Conservation (phyloP, 2,797 vertebrate genomes). For the Tenualosa ilisha region DNA sequence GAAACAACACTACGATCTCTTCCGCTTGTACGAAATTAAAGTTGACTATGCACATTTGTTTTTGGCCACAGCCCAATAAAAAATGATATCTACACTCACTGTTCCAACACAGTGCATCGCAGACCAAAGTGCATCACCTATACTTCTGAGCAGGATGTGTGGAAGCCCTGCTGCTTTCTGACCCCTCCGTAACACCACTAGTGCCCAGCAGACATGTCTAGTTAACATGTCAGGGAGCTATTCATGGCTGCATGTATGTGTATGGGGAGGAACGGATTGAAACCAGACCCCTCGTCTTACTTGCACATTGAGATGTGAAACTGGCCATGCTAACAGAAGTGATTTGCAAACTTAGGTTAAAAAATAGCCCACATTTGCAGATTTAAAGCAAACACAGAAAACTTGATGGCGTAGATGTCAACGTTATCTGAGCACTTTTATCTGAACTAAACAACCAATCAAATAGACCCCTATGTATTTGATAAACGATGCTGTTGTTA, state of each 20-base stretch:
- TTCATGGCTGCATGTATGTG: background rate
- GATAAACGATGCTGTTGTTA: too few relatives aligned
- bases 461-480: too few relatives aligned
- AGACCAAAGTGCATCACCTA: background rate
- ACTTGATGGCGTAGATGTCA: too few relatives aligned
- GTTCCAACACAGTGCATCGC: background rate
- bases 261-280: background rate
- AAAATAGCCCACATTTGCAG: background rate
- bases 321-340: background rate
- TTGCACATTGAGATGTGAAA: background rate
- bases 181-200: background rate
- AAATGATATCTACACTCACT: background rate
- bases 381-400: background rate
- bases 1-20: too few relatives aligned
- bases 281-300: constrained; percentile 1
- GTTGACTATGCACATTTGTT: too few relatives aligned
- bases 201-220: background rate
- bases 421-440: too few relatives aligned
- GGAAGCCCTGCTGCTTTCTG: background rate
- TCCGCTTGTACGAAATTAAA: too few relatives aligned
- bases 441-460: background rate
- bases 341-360: background rate
- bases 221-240: constrained; percentile 14
- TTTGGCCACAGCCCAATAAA: background rate
- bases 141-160: too few relatives aligned